Conservation (phyloP, 1,140 invertebrate genomes). For the Heliconius hermathena region DNA sequence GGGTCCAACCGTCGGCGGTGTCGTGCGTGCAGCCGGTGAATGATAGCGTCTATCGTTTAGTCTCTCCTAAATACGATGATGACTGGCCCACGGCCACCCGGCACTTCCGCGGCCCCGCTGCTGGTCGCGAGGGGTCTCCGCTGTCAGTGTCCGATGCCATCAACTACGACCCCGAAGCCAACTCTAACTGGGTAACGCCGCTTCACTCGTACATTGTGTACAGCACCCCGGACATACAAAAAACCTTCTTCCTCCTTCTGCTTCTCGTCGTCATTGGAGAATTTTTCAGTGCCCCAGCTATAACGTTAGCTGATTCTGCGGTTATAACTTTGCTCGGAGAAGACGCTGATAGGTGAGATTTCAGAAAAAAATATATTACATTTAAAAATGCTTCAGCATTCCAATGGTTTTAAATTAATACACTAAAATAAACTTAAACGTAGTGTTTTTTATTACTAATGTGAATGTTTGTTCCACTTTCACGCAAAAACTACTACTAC, state of each 20-base stretch:
- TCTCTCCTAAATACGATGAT: constrained; percentile 76
- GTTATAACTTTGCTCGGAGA: constrained; percentile 95
- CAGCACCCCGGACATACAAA: constrained; percentile 92
- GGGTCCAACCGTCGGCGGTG: constrained; percentile 95
- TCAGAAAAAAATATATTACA: not conserved
- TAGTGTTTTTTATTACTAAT: too few relatives aligned
- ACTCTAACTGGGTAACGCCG: constrained; percentile 93
- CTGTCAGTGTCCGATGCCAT: constrained; percentile 89
- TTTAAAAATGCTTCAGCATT: too few relatives aligned
- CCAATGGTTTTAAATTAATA: too few relatives aligned
- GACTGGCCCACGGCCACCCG: constrained; percentile 49
- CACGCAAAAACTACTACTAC: too few relatives aligned
- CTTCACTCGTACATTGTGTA: constrained; percentile 97
- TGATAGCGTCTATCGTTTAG: constrained; percentile 84
- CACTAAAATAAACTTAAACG: too few relatives aligned
- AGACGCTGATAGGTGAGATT: constrained; percentile 89
- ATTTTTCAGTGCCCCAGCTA: constrained; percentile 98
- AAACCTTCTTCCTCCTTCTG: constrained; percentile 96
- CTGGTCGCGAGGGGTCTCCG: constrained; percentile 84
- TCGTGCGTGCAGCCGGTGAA: constrained; percentile 92
- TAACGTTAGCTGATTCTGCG: constrained; percentile 97
- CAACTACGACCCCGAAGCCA: constrained; percentile 90
- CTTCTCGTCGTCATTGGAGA: constrained; percentile 97
- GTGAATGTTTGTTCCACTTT: too few relatives aligned
- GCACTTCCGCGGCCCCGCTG: constrained; percentile 57